A percentile compares a stretch with the other conserved stretches of the same genome.
Conservation (phyloP, 2,888 invertebrate genomes). For the Sericinus montela region DNA sequence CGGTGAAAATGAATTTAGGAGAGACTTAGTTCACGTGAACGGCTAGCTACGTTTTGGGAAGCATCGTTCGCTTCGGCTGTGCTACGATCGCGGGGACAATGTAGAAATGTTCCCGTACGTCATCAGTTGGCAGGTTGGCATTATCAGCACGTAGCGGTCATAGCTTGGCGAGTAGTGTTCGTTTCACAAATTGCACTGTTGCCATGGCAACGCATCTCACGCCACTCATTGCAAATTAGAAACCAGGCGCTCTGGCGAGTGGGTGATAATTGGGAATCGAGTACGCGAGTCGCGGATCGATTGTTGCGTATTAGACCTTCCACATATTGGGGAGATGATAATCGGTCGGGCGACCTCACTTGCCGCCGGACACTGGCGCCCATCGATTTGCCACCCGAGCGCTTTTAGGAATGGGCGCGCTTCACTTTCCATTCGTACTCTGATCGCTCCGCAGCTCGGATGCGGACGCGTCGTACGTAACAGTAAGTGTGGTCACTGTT, state of each 20-base stretch:
- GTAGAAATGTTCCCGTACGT: constrained; percentile 73
- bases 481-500: constrained; percentile 36
- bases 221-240: constrained; percentile 32
- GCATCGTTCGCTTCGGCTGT: constrained; percentile 14
- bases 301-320: background rate
- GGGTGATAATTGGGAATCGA: background rate
- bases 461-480: constrained; percentile 9
- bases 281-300: background rate
- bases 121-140: constrained; percentile 72
- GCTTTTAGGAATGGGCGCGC: constrained; percentile 45
- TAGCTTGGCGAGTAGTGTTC: constrained; percentile 39
- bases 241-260: constrained; percentile 7
- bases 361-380: constrained; percentile 31
- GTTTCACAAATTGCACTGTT: constrained; percentile 44
- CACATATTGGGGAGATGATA: too few relatives aligned
- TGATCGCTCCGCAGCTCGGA: constrained; percentile 33
- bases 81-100: constrained; percentile 44
- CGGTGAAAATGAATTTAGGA: constrained; percentile 6
- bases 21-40: background rate
- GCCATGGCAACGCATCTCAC: constrained; percentile 50
- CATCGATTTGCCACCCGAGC: constrained; percentile 63
- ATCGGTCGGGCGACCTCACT: too few relatives aligned
- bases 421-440: constrained; percentile 56
- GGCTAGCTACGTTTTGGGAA: background rate
- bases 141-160: constrained; percentile 44